phyloP scores from a whole-genome alignment of 1,140 invertebrate species.

The Dreissena polymorpha region DNA sequence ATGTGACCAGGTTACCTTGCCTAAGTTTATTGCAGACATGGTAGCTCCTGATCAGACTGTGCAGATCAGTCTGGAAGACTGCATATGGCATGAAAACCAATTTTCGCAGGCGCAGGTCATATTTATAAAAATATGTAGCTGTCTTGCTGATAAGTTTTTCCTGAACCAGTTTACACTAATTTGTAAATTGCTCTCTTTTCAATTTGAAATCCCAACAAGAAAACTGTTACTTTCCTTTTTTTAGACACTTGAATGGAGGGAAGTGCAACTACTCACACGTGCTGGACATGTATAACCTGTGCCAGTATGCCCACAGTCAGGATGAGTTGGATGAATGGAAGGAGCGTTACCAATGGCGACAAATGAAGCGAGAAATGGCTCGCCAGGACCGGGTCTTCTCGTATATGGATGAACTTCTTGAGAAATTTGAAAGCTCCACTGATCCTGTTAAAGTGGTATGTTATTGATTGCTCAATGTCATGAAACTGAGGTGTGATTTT shows the following conservation, averaged over 20 bases:
- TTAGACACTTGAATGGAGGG: slow-evolving; percentile 65
- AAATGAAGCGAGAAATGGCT: slow-evolving; percentile 74
- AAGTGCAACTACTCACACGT: slow-evolving; percentile 74
- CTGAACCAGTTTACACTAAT: too few species aligned
- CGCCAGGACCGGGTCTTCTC: slow-evolving; percentile 74
- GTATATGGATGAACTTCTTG: slow-evolving; percentile 74
- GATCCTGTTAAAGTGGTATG: slow-evolving; percentile 69
- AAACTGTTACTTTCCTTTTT: slow-evolving; percentile 32
- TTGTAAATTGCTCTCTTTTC: too few species aligned
- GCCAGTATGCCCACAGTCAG: slow-evolving; percentile 74
- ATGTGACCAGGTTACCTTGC: too few species aligned
- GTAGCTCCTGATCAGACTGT: too few species aligned
- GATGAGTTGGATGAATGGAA: slow-evolving; percentile 77
- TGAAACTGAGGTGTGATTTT: neutral
- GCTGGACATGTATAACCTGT: slow-evolving; percentile 75
- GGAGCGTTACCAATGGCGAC: slow-evolving; percentile 74
- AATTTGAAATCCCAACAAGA: neutral
- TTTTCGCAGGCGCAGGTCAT: too few species aligned
- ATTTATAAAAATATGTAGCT: too few species aligned
- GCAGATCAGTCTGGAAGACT: too few species aligned
- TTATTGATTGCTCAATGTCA: slow-evolving; percentile 10
- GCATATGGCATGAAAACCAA: too few species aligned
- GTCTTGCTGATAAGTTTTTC: too few species aligned
- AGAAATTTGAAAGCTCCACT: slow-evolving; percentile 69
- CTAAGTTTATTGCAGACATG: too few species aligned